Evolutionary conservation across 1,140 invertebrate species (phyloP).

Genomic region (Cyclargus thomasi): DNA sequence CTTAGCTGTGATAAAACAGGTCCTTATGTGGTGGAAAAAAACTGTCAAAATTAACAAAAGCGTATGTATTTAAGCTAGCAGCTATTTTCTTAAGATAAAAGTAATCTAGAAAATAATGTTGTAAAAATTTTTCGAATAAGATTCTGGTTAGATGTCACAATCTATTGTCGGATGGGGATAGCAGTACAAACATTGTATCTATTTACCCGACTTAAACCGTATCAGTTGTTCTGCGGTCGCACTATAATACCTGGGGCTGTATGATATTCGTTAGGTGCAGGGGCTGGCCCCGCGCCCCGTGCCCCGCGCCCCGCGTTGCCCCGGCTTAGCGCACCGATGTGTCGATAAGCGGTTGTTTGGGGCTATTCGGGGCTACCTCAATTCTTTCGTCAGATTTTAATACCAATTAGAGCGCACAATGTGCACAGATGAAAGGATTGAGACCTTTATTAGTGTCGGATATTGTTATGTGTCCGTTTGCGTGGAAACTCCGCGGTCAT

Average conservation of each 20-base stretch:
- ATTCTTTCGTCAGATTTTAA: constrained; percentile 62
- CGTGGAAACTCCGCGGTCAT: constrained; percentile 41
- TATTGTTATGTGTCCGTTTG: constrained; percentile 58
- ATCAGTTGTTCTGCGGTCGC: constrained; percentile 23
- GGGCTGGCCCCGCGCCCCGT: constrained; percentile 6
- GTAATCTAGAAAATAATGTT: no score
- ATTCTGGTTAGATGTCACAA: no score
- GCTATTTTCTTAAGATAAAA: no score
- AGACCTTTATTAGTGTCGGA: constrained; percentile 67
- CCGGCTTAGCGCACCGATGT: constrained; percentile 57
- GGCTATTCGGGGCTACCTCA: constrained; percentile 42
- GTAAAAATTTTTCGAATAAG: no score
- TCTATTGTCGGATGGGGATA: not conserved
- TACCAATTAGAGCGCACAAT: constrained; percentile 69
- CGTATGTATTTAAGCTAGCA: no score
- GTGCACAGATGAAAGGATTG: constrained; percentile 57
- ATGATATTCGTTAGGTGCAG: constrained; percentile 52
- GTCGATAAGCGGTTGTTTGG: constrained; percentile 62
- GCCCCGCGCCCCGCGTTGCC: constrained; percentile 23
- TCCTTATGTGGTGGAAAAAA: no score
- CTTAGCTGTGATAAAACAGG: no score
- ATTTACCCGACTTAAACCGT: constrained; percentile 16
- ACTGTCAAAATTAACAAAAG: no score
- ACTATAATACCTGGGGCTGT: constrained; percentile 51
- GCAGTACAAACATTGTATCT: not conserved